Conservation (phyloP, 2,888 invertebrate genomes). For the Trichopoda pennipes region DNA sequence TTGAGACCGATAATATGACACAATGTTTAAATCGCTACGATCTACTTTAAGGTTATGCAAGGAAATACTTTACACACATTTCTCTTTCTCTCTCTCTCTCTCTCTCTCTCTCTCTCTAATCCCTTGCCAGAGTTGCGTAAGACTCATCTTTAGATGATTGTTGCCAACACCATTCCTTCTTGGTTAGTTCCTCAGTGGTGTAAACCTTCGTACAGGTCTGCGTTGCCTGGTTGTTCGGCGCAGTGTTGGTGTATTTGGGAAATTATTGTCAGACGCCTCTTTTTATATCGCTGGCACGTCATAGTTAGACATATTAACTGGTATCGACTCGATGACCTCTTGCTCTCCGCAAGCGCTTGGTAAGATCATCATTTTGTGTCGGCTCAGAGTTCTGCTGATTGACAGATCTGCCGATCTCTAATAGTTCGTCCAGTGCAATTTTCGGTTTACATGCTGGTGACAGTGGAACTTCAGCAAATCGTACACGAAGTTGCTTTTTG, state of each 20-base stretch:
- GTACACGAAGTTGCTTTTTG: slow-evolving; percentile 54
- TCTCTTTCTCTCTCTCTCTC: too few relatives aligned
- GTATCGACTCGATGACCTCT: not conserved
- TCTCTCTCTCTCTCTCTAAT: not conserved
- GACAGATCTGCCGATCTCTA: not conserved
- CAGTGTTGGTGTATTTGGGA: slow-evolving; percentile 9
- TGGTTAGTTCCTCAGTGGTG: slow-evolving; percentile 36
- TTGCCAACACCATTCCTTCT: slow-evolving; percentile 50
- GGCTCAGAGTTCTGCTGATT: not conserved
- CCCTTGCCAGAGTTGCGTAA: not conserved
- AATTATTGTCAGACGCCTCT: not conserved
- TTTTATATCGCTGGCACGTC: not conserved
- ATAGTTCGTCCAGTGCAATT: not conserved
- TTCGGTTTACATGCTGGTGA: not conserved
- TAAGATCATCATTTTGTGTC: not conserved
- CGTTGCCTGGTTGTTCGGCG: slow-evolving; percentile 20
- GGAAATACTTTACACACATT: not conserved
- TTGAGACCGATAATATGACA: too few relatives aligned
- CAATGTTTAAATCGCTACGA: too few relatives aligned
- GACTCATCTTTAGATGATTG: not conserved
- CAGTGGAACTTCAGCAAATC: not conserved
- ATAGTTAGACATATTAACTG: not conserved
- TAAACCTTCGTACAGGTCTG: slow-evolving; percentile 30
- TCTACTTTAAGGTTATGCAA: too few relatives aligned
- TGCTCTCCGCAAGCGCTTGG: not conserved